These are phyloP conservation scores for Fistularia tabacaria DNA, from an alignment of 2,797 vertebrate genomes.

Conservation along the genomic window DNA sequence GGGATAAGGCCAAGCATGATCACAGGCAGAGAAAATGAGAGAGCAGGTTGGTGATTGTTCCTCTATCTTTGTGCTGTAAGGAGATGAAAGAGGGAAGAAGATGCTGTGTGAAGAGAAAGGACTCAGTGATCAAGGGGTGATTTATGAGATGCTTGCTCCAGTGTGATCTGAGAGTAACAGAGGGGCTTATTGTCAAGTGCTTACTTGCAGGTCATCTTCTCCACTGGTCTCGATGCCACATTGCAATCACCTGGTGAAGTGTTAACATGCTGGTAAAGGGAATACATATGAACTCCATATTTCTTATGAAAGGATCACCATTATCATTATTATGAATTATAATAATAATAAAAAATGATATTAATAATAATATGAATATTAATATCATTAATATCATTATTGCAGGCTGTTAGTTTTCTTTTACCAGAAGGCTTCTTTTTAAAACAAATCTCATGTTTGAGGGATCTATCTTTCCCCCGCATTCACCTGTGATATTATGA, in stretches of 20 bases:
- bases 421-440: no score
- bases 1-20: conserved; percentile 24
- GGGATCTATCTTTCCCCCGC: no score
- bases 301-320: conserved; percentile 14
- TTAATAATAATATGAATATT: no score
- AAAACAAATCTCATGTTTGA: no score
- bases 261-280: conserved; percentile 59
- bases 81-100: conserved; percentile 33
- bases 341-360: no score
- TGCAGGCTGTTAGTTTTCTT: no score
- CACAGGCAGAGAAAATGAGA: conserved; percentile 34
- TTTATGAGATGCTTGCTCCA: conserved; percentile 28
- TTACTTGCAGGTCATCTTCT: conserved; percentile 78
- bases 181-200: conserved; percentile 36
- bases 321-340: no score
- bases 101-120: conserved; percentile 25
- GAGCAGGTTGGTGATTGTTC: conserved; percentile 30
- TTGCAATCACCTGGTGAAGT: conserved; percentile 71
- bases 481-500: no score
- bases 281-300: conserved; percentile 17
- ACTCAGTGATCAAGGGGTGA: conserved; percentile 45
- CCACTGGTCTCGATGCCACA: conserved; percentile 62
- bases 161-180: conserved; percentile 30
- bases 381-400: no score
- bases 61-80: conserved; percentile 32